phyloP scores from a whole-genome alignment of 1,140 invertebrate species.

The Gonioctena quinquepunctata region DNA sequence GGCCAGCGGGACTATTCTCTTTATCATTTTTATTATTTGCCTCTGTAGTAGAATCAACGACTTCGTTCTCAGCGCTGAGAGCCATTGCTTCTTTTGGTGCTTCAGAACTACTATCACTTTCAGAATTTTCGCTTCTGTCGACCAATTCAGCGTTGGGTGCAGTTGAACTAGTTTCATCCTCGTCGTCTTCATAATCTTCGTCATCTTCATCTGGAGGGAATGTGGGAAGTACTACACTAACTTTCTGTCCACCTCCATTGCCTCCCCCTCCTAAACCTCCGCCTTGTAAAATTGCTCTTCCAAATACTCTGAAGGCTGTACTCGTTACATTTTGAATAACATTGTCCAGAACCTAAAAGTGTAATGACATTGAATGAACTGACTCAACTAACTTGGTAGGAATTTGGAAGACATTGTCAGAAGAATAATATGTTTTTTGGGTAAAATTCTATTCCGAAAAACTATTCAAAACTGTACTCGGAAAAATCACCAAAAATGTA shows the following conservation, averaged over 20 bases:
- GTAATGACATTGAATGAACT: too few relatives aligned
- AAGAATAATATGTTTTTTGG: too few relatives aligned
- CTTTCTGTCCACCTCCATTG: slow-evolving; percentile 55
- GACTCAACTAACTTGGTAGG: too few relatives aligned
- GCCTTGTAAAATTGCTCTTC: slow-evolving; percentile 57
- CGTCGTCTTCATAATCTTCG: slow-evolving; percentile 56
- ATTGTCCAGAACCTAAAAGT: slow-evolving; percentile 52
- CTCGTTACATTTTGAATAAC: slow-evolving; percentile 53
- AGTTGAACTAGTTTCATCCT: slow-evolving; percentile 26
- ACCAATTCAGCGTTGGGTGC: not conserved
- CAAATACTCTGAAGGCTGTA: slow-evolving; percentile 54
- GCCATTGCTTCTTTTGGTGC: not conserved
- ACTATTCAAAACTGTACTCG: too few relatives aligned
- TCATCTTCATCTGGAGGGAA: slow-evolving; percentile 59
- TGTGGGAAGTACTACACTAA: slow-evolving; percentile 61
- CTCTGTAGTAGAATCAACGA: not conserved
- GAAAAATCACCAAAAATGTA: too few relatives aligned
- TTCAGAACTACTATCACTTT: not conserved
- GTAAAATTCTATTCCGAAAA: too few relatives aligned
- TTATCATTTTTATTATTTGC: not conserved
- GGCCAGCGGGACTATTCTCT: slow-evolving; percentile 12
- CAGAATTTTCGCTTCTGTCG: not conserved
- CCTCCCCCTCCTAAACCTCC: slow-evolving; percentile 57
- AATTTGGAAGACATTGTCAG: too few relatives aligned
- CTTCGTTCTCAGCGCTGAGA: not conserved